Evolutionary conservation across 2,888 invertebrate genomes (phyloP).

Genomic region (Nemotelus pantherinus): DNA sequence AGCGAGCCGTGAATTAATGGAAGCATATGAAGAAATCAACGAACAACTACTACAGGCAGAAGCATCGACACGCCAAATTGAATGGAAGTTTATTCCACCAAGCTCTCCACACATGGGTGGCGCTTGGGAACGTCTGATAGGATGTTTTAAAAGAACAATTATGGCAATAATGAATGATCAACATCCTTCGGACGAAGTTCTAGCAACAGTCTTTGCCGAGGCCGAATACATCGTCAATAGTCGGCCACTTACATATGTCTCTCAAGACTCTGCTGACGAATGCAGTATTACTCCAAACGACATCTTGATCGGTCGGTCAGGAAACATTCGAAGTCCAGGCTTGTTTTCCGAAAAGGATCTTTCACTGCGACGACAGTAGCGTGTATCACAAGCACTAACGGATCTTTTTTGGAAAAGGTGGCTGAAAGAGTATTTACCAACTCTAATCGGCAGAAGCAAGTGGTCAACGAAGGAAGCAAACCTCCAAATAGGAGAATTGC

Average conservation of each 20-base stretch:
- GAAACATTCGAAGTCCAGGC: too few relatives aligned
- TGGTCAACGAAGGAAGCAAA: background rate
- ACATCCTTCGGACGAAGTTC: background rate
- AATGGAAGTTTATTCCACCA: background rate
- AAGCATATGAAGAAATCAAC: background rate
- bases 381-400: too few relatives aligned
- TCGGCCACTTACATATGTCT: constrained; percentile 6
- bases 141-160: background rate
- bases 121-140: background rate
- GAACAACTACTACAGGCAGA: background rate
- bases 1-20: background rate
- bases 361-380: too few relatives aligned
- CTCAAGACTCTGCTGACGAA: background rate
- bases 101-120: too few relatives aligned
- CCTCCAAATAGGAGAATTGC: background rate
- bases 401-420: background rate
- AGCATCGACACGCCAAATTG: background rate
- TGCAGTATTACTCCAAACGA: background rate
- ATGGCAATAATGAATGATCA: background rate
- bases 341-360: too few relatives aligned
- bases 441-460: background rate
- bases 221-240: constrained; percentile 20
- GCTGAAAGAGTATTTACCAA: background rate
- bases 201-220: constrained; percentile 19
- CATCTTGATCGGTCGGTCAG: background rate